phyloP scores from a whole-genome alignment of 2,797 vertebrate species.

The Oceanodroma leucorhoa region DNA sequence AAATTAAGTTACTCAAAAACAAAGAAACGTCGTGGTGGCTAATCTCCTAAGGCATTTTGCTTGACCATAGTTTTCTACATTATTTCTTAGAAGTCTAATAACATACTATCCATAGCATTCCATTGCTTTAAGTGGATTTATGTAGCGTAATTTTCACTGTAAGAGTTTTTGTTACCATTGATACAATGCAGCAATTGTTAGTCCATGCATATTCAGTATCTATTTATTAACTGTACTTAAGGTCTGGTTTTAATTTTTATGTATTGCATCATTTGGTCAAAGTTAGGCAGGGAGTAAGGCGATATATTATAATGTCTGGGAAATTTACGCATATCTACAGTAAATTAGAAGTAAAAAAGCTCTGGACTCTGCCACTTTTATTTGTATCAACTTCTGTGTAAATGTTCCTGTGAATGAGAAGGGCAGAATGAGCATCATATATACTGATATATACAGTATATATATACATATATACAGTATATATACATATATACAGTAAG shows the following conservation, averaged over 20 bases:
- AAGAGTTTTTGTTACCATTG: not conserved
- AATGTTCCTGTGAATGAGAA: not conserved
- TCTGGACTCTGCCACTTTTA: not conserved
- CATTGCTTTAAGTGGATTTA: not conserved
- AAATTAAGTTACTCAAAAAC: not conserved
- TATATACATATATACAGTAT: no score
- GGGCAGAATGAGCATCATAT: not conserved
- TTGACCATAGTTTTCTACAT: not conserved
- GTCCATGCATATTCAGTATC: not conserved
- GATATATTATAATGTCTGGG: not conserved
- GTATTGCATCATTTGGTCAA: not conserved
- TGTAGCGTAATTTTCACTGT: not conserved
- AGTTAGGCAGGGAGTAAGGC: not conserved
- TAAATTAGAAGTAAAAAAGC: not conserved
- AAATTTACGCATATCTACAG: not conserved
- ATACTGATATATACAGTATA: not conserved
- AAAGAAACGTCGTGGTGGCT: not conserved
- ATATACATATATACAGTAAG: not conserved
- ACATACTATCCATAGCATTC: not conserved
- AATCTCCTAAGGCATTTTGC: not conserved
- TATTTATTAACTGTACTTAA: not conserved
- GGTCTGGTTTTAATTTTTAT: not conserved
- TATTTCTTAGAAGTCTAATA: not conserved
- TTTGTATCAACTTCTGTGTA: not conserved
- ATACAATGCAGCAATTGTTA: not conserved